Evolutionary conservation across 2,888 invertebrate species (phyloP).

Genomic region (Gerosis bhagava): DNA sequence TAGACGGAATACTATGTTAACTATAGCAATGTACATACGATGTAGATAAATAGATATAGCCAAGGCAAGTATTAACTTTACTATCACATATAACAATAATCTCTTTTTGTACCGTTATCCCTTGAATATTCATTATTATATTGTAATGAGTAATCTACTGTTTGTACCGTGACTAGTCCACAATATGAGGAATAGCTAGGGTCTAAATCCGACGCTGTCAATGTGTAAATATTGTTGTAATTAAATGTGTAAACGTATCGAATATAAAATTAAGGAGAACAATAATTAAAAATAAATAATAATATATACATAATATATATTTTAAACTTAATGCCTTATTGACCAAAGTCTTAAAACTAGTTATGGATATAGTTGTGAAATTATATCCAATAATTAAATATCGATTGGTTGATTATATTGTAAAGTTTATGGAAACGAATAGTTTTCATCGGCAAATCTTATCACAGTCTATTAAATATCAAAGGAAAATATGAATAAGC

Average conservation of each 20-base stretch:
- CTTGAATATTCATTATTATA: slow-evolving; percentile 42
- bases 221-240: slow-evolving; percentile 71
- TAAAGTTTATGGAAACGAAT: slow-evolving; percentile 70
- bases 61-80: slow-evolving; percentile 43
- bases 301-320: too few species aligned
- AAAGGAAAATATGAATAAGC: slow-evolving; percentile 13
- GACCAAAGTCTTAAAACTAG: slow-evolving; percentile 83
- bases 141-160: slow-evolving; percentile 7
- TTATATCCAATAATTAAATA: slow-evolving; percentile 69
- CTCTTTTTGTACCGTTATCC: slow-evolving; percentile 58
- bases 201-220: slow-evolving; percentile 31
- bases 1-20: slow-evolving; percentile 45
- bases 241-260: slow-evolving; percentile 67
- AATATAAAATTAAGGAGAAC: slow-evolving; percentile 76
- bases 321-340: slow-evolving; percentile 83
- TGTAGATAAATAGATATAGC: slow-evolving; percentile 62
- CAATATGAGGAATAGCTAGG: slow-evolving; percentile 34
- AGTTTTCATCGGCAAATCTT: slow-evolving; percentile 67
- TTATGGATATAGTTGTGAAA: slow-evolving; percentile 68
- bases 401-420: slow-evolving; percentile 77
- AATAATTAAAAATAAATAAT: slow-evolving; percentile 75
- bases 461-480: slow-evolving; percentile 57
- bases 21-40: slow-evolving; percentile 59
- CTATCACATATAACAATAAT: slow-evolving; percentile 56
- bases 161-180: slow-evolving; percentile 32